Percentiles rank a stretch among this genome's conserved stretches.
Conservation (phyloP, 2,797 vertebrate species). For the Centropyge bicolor region DNA sequence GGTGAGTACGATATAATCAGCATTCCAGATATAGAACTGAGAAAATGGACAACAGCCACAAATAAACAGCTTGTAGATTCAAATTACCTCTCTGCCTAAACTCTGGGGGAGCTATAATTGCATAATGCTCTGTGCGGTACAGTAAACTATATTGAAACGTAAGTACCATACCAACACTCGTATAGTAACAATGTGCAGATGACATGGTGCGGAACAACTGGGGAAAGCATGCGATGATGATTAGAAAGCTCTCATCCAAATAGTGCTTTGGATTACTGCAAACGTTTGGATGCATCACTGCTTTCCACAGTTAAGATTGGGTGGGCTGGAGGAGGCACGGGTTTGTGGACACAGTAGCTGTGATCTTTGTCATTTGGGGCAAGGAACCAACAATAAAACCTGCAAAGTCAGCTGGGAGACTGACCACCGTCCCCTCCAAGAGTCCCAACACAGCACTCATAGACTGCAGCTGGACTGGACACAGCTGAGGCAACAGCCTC, state of each 20-base stretch:
- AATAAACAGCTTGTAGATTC: constrained; percentile 76
- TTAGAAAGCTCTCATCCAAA: constrained; percentile 23
- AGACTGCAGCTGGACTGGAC: constrained; percentile 66
- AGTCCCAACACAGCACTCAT: constrained; percentile 26
- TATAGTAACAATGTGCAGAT: constrained; percentile 35
- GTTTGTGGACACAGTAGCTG: constrained; percentile 33
- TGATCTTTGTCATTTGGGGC: constrained; percentile 12
- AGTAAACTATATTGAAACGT: constrained; percentile 50
- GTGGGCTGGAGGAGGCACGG: constrained; percentile 23
- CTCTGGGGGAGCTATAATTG: constrained; percentile 69
- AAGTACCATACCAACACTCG: constrained; percentile 39
- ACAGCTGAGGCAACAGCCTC: constrained; percentile 81
- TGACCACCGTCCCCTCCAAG: constrained; percentile 26
- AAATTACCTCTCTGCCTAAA: constrained; percentile 71
- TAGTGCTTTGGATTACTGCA: constrained; percentile 22
- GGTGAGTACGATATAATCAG: constrained; percentile 73
- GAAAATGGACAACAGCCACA: constrained; percentile 71
- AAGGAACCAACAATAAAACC: constrained; percentile 31
- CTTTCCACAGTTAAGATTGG: constrained; percentile 23
- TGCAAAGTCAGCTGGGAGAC: constrained; percentile 63
- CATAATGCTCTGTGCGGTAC: constrained; percentile 58
- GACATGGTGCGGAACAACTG: constrained; percentile 5
- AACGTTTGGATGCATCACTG: constrained; percentile 20
- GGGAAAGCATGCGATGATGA: constrained; percentile 26
- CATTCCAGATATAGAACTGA: constrained; percentile 70